A percentile compares a stretch with the other conserved stretches of the same genome.
Evolutionary conservation across 2,888 invertebrate genomes (phyloP).

Genomic region (Callinectes sapidus): DNA sequence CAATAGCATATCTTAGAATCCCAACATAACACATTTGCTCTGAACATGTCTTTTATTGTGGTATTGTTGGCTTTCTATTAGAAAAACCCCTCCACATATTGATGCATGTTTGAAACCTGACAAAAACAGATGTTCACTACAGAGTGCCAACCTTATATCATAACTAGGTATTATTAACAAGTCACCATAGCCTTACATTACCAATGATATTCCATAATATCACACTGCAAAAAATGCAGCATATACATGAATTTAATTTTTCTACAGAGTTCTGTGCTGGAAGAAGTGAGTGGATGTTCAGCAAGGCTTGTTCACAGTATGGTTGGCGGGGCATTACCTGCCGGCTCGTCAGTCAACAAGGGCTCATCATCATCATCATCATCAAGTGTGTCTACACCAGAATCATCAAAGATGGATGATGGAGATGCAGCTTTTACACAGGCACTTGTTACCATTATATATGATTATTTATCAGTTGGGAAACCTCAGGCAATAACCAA

Average conservation of each 20-base stretch:
- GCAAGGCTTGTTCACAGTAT: slow-evolving; percentile 51
- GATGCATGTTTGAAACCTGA: no score
- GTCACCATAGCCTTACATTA: neutral
- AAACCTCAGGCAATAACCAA: slow-evolving; percentile 68
- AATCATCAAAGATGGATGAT: neutral
- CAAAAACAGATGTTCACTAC: no score
- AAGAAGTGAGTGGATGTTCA: slow-evolving; percentile 61
- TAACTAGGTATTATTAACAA: no score
- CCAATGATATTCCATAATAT: neutral
- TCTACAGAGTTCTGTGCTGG: slow-evolving; percentile 49
- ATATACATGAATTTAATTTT: neutral
- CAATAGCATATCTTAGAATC: no score
- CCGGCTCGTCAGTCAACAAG: neutral
- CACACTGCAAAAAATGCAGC: neutral
- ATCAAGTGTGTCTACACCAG: neutral
- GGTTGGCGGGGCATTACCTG: slow-evolving; percentile 48
- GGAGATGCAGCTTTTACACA: slow-evolving; percentile 61
- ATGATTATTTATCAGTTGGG: slow-evolving; percentile 65
- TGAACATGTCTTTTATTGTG: no score
- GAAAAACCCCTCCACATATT: no score
- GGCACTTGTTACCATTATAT: slow-evolving; percentile 60
- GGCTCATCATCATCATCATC: no score
- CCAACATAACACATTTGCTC: no score
- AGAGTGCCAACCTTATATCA: no score
- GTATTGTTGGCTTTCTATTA: no score